Evolutionary conservation across 2,797 vertebrate genomes (phyloP).

Genomic region (Halcyon badia): DNA sequence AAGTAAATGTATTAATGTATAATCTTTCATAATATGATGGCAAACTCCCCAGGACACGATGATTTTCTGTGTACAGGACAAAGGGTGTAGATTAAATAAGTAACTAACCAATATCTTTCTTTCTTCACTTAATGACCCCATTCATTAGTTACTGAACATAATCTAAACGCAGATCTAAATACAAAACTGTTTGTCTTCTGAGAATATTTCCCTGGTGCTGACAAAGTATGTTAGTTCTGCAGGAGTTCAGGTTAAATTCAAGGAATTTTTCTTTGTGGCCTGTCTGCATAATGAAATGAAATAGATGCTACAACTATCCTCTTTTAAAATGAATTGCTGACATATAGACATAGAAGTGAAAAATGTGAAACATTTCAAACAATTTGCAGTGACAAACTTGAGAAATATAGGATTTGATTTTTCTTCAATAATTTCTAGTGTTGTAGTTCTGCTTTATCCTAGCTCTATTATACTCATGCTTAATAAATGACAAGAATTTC

Average conservation of each 20-base stretch:
- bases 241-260: not conserved
- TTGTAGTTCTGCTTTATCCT: not conserved
- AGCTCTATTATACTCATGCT: not conserved
- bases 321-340: not conserved
- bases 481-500: not conserved
- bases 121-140: not conserved
- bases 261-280: not conserved
- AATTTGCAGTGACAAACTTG: not conserved
- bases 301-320: not conserved
- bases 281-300: not conserved
- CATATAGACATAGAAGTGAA: not conserved
- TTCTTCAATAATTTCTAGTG: not conserved
- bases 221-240: not conserved
- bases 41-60: not conserved
- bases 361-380: not conserved
- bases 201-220: not conserved
- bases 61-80: not conserved
- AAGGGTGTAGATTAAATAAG: not conserved
- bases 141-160: not conserved
- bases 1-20: not conserved
- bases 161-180: not conserved
- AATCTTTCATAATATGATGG: not conserved
- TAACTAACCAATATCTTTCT: not conserved
- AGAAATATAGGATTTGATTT: not conserved
- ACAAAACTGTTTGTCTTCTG: not conserved